These are phyloP conservation scores for Linurgus olivaceus DNA, from an alignment of 2,797 vertebrate genomes.

Conservation along the genomic window DNA sequence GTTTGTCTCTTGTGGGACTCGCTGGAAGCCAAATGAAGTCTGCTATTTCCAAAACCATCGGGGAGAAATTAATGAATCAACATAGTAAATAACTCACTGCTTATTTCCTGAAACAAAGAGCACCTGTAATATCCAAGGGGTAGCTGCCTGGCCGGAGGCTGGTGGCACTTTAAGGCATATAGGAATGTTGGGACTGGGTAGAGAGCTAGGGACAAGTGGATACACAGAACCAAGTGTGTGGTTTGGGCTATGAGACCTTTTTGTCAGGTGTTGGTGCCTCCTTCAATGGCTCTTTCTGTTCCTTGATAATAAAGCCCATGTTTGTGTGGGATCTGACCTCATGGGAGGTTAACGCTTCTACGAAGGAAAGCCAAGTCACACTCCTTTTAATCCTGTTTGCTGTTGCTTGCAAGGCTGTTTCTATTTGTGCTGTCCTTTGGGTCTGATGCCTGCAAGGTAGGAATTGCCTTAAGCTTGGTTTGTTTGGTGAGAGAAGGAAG, in stretches of 20 bases:
- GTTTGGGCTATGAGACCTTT: constrained; percentile 21
- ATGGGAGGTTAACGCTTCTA: neutral
- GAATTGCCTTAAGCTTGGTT: constrained; percentile 23
- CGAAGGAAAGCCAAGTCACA: constrained; percentile 41
- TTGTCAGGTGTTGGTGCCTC: constrained; percentile 8
- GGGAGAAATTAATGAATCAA: constrained; percentile 24
- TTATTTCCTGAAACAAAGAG: constrained; percentile 48
- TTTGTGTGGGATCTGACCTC: constrained; percentile 49
- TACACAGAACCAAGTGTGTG: neutral
- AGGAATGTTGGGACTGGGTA: neutral
- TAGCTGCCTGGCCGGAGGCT: neutral
- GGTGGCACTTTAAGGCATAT: neutral
- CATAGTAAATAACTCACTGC: neutral
- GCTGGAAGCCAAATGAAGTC: neutral
- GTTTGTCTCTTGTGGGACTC: neutral
- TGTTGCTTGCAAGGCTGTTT: constrained; percentile 26
- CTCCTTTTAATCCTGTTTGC: constrained; percentile 17
- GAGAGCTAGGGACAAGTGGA: neutral
- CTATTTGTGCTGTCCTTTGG: constrained; percentile 53
- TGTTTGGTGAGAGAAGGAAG: constrained; percentile 35
- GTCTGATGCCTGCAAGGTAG: constrained; percentile 16
- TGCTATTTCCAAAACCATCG: constrained; percentile 26
- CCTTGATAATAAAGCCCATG: constrained; percentile 50
- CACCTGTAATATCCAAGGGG: neutral
- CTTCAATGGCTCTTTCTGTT: constrained; percentile 60